Conservation (phyloP, 2,888 invertebrate genomes). For the Saturnia pavonia region DNA sequence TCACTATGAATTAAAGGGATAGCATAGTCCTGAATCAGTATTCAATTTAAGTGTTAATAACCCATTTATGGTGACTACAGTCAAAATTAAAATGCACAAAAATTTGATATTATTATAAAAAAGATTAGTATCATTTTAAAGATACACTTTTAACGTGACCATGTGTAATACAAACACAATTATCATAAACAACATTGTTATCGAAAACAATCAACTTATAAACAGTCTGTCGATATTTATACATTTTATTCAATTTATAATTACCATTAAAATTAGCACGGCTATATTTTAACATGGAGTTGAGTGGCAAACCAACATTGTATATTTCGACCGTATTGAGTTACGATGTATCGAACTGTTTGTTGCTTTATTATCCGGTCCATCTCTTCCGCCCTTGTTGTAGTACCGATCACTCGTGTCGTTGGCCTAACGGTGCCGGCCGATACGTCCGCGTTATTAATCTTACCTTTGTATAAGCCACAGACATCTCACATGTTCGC, state of each 20-base stretch:
- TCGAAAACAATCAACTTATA: not conserved
- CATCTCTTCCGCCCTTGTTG: constrained; percentile 80
- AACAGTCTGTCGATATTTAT: not conserved
- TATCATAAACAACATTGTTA: not conserved
- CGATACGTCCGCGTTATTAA: constrained; percentile 76
- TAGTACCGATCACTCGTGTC: constrained; percentile 71
- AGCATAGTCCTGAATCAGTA: not conserved
- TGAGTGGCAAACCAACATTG: constrained; percentile 68
- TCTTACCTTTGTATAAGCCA: constrained; percentile 77
- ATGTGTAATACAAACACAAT: not conserved
- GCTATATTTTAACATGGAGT: constrained; percentile 52
- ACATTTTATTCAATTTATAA: constrained; percentile 53
- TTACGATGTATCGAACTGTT: constrained; percentile 71
- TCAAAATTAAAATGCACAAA: not conserved
- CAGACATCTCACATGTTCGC: constrained; percentile 70
- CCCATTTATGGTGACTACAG: not conserved
- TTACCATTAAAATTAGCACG: constrained; percentile 51
- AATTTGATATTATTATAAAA: not conserved
- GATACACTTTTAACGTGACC: too few species aligned
- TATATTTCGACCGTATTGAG: constrained; percentile 73
- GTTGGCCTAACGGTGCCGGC: constrained; percentile 65
- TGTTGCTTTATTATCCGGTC: constrained; percentile 77
- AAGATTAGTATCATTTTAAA: not conserved
- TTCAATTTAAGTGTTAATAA: not conserved
- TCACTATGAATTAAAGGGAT: not conserved